A percentile compares a stretch with the other conserved stretches of the same genome.
Evolutionary conservation across 2,888 invertebrate species (phyloP).

Genomic region (Onchidella celtica): DNA sequence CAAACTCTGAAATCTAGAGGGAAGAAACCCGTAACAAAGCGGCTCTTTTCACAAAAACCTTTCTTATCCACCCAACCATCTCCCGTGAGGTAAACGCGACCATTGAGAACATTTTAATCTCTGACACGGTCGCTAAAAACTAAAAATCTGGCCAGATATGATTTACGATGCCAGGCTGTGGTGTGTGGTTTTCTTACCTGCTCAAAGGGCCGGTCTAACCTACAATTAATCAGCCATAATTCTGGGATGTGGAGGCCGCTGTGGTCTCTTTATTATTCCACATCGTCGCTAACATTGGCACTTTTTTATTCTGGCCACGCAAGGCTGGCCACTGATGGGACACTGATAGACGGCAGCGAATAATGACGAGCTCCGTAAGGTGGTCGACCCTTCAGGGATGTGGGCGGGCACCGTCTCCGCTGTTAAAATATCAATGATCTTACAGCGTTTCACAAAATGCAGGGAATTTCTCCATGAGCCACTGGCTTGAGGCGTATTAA

Average conservation of each 20-base stretch:
- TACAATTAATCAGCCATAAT: conserved; percentile 9
- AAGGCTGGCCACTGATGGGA: no score
- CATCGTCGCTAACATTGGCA: no score
- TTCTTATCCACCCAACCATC: conserved; percentile 7
- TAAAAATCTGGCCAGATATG: conserved; percentile 21
- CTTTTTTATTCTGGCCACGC: no score
- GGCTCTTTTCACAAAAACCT: neutral
- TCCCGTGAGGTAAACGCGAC: neutral
- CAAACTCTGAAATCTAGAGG: neutral
- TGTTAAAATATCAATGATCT: no score
- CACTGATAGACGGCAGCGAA: no score
- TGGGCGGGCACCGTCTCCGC: no score
- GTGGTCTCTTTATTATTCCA: neutral
- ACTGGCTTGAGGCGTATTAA: no score
- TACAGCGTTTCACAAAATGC: no score
- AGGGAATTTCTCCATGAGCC: no score
- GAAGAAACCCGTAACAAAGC: conserved; percentile 4
- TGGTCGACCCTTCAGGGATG: no score
- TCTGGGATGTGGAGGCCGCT: no score
- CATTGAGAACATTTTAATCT: neutral
- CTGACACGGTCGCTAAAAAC: neutral
- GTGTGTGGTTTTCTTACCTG: neutral
- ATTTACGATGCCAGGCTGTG: neutral
- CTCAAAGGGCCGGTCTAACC: neutral
- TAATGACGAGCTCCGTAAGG: no score